These are phyloP conservation scores for Tanypteryx hageni DNA, from an alignment of 2,888 invertebrate genomes.

Conservation along the genomic window DNA sequence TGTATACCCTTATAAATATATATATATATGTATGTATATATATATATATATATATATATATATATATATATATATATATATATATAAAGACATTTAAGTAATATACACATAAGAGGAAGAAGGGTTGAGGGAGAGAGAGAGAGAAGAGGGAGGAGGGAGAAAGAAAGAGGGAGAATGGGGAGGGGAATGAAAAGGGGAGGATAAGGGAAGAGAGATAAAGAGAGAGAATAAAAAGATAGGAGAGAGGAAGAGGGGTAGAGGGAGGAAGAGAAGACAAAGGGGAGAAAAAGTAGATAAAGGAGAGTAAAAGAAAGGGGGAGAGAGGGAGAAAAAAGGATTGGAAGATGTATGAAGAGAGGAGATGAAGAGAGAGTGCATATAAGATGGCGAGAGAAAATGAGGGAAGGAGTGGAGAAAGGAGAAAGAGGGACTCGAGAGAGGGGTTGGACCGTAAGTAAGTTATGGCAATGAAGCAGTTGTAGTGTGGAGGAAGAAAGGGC, in stretches of 20 bases:
- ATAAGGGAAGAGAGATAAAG: not conserved
- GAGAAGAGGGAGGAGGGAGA: not conserved
- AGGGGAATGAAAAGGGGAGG: not conserved
- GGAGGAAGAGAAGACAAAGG: not conserved
- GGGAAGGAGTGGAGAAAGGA: too few species aligned
- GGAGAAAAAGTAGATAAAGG: not conserved
- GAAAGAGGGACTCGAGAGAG: not conserved
- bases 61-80: too few species aligned
- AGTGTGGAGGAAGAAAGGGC: constrained; percentile 5
- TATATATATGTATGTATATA: too few species aligned
- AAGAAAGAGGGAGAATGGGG: too few species aligned
- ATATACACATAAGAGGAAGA: too few species aligned
- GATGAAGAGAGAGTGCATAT: too few species aligned
- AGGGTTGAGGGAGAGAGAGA: not conserved
- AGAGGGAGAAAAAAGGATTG: not conserved
- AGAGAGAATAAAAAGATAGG: not conserved
- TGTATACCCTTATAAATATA: too few species aligned
- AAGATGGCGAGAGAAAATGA: not conserved
- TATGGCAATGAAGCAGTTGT: constrained; percentile 52
- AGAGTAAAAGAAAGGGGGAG: too few species aligned
- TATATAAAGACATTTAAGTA: too few species aligned
- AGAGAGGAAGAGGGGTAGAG: not conserved
- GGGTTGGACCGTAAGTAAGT: constrained; percentile 36
- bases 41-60: too few species aligned
- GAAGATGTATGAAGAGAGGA: not conserved